Base-by-base conservation (phyloP, 2,888 invertebrate genomes). In the Apomyelois bistriatella region DNA sequence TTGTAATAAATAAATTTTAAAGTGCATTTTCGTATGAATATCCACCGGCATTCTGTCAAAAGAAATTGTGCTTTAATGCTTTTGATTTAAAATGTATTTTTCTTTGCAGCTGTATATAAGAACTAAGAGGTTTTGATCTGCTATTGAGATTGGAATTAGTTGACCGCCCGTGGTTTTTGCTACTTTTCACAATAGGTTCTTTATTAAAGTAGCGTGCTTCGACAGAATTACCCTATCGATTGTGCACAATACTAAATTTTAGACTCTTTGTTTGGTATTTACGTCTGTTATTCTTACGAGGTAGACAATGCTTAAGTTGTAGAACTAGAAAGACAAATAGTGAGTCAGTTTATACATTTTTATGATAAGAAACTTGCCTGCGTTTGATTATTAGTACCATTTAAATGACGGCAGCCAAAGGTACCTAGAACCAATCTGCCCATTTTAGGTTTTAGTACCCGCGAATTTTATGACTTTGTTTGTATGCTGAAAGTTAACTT, bases 141-240 rank as follows among this genome's bases (percentile, higher is more conserved):
- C 56, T 66, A 71, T 76, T 77, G 68, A 72, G 76, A 75, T 81
- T 81, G 72, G 75, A 84, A 86, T 87, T 85, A 83, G 79, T 72
- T 79, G 85, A 88, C 84, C 85, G 62, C 87, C 87, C 74, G 80
- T 66, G 73, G 87, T 79, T 85, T 82, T 82, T 85, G 85, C 83
- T 85, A 81, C 81, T 85, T 77, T 73, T 77, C 76, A 84, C 80
- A 84, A 85, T 82, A 68, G 76, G 66, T 76, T 75, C 64, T 68
- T 69, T 68, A 64, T 73, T 71, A 70, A 72, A 68, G 72, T 70
- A 73, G 68, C 67, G 74, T 74, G 74, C 68, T 68, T 64, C 61
- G 63, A 60, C 64, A 56, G 70, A 79, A 80, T 82, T 81, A 76
- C 76, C 74, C 70, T 57, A 57, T 65, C 64, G 65, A 56, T 65